Conservation (phyloP, 2,888 invertebrate species). For the Laspeyria flexula region DNA sequence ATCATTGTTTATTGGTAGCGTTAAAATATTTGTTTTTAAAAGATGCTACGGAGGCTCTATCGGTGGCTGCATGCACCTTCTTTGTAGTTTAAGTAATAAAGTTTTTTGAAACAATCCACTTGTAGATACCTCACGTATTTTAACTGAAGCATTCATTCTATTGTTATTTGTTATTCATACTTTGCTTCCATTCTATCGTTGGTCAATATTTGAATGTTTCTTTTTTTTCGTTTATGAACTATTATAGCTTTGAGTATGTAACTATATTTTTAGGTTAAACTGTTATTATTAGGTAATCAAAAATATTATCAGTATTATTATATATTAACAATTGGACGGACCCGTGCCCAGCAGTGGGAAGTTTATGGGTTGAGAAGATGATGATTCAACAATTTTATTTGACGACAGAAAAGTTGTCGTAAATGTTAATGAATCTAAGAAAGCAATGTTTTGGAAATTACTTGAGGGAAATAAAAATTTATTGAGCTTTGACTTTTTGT, state of each 20-base stretch:
- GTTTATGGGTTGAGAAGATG: no score
- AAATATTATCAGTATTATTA: no score
- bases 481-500: no score
- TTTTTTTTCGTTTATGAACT: neutral
- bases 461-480: no score
- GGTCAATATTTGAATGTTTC: neutral
- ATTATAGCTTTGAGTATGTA: neutral
- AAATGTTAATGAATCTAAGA: no score
- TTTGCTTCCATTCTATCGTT: neutral
- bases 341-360: no score
- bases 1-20: neutral
- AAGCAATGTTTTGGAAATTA: no score
- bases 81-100: constrained; percentile 32
- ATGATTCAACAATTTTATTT: no score
- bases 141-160: constrained; percentile 5
- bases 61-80: constrained; percentile 8
- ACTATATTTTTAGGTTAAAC: no score
- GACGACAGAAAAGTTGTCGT: no score
- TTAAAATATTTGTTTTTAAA: neutral
- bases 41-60: constrained; percentile 5
- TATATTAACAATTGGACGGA: no score
- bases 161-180: constrained; percentile 6
- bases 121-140: constrained; percentile 39
- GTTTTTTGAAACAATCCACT: constrained; percentile 16
- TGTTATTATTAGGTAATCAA: no score